These are phyloP conservation scores for Nematostella vectensis DNA, from an alignment of 92 coral and sea anemone genomes.

Conservation along the genomic window DNA sequence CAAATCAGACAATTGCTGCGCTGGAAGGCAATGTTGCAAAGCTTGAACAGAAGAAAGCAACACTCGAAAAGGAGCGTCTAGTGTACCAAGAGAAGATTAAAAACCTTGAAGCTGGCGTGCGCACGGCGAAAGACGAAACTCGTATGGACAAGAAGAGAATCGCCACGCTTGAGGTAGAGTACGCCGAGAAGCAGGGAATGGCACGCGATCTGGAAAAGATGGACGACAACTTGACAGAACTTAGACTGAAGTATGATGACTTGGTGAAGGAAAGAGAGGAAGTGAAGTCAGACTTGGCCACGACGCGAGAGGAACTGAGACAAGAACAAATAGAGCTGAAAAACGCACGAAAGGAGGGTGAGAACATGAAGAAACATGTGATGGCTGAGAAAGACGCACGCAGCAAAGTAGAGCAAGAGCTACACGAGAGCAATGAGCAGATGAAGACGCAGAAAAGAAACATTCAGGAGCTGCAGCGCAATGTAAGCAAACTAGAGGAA, in stretches of 20 bases:
- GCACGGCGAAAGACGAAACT: conserved; percentile 68
- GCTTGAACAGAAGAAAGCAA: conserved; percentile 72
- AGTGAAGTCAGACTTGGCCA: conserved; percentile 52
- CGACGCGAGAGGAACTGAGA: conserved; percentile 55
- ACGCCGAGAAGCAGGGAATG: conserved; percentile 52
- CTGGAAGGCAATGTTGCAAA: conserved; percentile 66
- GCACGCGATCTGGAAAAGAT: conserved; percentile 56
- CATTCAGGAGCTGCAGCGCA: conserved; percentile 62
- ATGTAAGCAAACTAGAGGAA: conserved; percentile 49
- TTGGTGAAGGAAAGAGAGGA: conserved; percentile 77
- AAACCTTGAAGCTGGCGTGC: conserved; percentile 50
- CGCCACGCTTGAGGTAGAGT: conserved; percentile 77
- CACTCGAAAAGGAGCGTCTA: conserved; percentile 73
- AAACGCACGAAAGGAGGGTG: conserved; percentile 64
- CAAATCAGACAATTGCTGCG: conserved; percentile 70
- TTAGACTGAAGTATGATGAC: conserved; percentile 66
- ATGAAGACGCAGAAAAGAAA: conserved; percentile 51
- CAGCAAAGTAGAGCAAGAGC: conserved; percentile 62
- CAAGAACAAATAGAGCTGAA: conserved; percentile 69
- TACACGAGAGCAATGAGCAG: conserved; percentile 54
- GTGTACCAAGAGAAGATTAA: conserved; percentile 78
- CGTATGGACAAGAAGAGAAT: conserved; percentile 82
- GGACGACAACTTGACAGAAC: conserved; percentile 55
- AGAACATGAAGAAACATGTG: conserved; percentile 68
- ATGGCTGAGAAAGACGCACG: conserved; percentile 57